Conservation (phyloP, 2,888 invertebrate species). For the Ochropacha duplaris region DNA sequence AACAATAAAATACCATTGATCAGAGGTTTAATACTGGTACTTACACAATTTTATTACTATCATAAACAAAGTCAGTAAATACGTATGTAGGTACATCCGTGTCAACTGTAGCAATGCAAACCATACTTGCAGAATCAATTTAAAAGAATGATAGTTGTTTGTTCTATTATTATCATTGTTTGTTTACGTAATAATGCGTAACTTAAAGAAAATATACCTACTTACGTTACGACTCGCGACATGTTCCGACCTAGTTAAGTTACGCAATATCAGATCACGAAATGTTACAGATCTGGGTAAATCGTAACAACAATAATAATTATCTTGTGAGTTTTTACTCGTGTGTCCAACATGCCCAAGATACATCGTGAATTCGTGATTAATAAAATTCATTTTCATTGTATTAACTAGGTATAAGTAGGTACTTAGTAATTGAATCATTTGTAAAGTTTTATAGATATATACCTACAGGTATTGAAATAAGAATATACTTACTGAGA, state of each 20-base stretch:
- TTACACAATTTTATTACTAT: too few relatives aligned
- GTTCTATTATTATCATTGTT: too few relatives aligned
- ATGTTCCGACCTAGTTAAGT: constrained; percentile 54
- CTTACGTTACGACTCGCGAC: constrained; percentile 37
- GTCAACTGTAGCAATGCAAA: too few relatives aligned
- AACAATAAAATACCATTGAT: too few relatives aligned
- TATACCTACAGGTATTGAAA: too few relatives aligned
- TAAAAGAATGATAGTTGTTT: too few relatives aligned
- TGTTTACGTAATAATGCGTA: constrained; percentile 38
- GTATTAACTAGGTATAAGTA: neutral
- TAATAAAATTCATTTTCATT: constrained; percentile 1
- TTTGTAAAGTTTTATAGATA: neutral
- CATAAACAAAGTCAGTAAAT: neutral
- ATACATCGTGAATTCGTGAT: neutral
- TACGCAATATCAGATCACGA: constrained; percentile 33
- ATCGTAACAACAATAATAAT: neutral
- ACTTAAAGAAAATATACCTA: constrained; percentile 6
- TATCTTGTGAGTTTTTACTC: neutral
- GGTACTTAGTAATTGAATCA: neutral
- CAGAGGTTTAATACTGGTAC: too few relatives aligned
- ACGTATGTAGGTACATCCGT: too few relatives aligned
- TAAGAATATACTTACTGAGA: too few relatives aligned
- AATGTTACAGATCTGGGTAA: constrained; percentile 14
- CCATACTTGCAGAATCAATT: too few relatives aligned
- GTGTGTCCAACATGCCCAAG: neutral